Conservation (phyloP, 2,113 vertebrate species). For the Penelope pileata region DNA sequence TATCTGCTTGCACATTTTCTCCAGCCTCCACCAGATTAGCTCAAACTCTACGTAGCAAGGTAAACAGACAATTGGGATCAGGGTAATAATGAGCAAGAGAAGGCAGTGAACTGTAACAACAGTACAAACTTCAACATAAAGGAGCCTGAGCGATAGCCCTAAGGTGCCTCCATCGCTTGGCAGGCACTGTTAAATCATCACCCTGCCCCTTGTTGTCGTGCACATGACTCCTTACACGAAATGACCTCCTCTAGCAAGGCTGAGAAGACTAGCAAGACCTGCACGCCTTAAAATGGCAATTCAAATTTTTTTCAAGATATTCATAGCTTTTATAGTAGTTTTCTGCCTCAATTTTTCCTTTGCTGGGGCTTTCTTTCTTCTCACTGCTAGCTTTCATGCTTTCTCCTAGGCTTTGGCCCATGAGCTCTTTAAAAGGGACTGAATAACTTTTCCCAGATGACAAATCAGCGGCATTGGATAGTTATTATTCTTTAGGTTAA, state of each 20-base stretch:
- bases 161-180: background rate
- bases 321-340: background rate
- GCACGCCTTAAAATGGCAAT: background rate
- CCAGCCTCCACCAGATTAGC: background rate
- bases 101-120: fast-evolving
- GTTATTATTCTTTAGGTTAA: constrained; percentile 66
- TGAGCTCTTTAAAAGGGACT: background rate
- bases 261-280: background rate
- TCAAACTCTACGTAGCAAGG: background rate
- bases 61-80: background rate
- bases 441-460: constrained; percentile 37
- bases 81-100: background rate
- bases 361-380: background rate
- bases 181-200: background rate
- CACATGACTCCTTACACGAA: background rate
- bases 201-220: fast-evolving
- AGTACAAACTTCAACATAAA: background rate
- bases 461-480: constrained; percentile 35
- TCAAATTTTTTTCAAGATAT: background rate
- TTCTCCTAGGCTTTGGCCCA: background rate
- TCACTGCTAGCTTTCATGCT: constrained; percentile 20
- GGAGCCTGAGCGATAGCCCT: background rate
- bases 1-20: background rate
- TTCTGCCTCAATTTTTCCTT: background rate
- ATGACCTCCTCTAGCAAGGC: background rate